Evolutionary conservation across 2,113 vertebrate species (phyloP), one percentile per base, ranked within the genome.

Genomic region (Mellivora capensis): DNA sequence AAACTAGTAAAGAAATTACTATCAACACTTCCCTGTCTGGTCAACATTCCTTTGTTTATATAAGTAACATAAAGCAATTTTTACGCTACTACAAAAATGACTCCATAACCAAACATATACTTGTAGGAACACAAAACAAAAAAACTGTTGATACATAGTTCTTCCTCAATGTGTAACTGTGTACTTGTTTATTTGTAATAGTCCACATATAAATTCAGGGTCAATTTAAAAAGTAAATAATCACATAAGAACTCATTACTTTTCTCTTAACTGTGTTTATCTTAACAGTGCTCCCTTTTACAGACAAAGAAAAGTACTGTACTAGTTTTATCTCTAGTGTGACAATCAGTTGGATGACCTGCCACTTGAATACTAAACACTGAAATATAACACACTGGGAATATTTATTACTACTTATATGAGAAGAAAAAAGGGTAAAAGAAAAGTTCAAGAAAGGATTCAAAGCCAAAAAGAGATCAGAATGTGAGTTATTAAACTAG

Each of bases 61-160:
- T 27, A 88, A 25, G 39, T 61, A 93, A 84, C 1, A 96, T 39
- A 90, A 96, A 97, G 94, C 18, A 85, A 95, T 79, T 91, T 93
- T 61, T 91, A 92, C 69, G 31, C 12, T 85, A 90, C 23, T 34
- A 91, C 12, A 64, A 94, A 82, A 92, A 12, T 83, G 20, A 91
- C 47, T 97, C 96, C 79, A 97, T 67, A 90, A 97, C 23, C 49
- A 97, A 91, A 97, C 71, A 90, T 20, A 82, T 29, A 95, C 29
- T 90, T 80, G 13, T 42, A 4, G 67, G 42, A 96, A 87, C 25
- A 94, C 77, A 87, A 97, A 97, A 52, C 84, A 80, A 2, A 49
- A 97, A 67, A 88, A 62, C 11, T 67, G 44, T 57, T 86, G 89
- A 96, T 44, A 93, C 15, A 87, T 1, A 7, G 2, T 85, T 96